Evolutionary conservation across 1,140 invertebrate species (phyloP).

Genomic region (Drosophila nigromelanica): DNA sequence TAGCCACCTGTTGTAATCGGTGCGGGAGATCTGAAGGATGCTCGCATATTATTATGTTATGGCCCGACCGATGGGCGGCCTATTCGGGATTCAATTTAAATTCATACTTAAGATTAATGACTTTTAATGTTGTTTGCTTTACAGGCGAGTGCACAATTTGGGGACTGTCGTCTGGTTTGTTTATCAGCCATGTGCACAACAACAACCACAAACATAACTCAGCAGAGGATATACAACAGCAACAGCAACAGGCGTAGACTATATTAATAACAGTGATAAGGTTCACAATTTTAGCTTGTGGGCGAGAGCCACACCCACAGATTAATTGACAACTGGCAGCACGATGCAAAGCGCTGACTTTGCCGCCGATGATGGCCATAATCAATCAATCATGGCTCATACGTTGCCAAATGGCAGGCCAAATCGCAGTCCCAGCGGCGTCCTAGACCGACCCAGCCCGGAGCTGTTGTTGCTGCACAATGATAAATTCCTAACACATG

Average conservation of each 20-base stretch:
- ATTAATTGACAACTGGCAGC: constrained; percentile 70
- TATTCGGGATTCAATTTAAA: constrained; percentile 66
- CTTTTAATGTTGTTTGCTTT: constrained; percentile 79
- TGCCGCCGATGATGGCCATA: constrained; percentile 64
- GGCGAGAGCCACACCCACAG: constrained; percentile 40
- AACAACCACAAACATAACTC: constrained; percentile 17
- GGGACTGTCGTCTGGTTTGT: constrained; percentile 50
- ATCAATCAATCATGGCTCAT: constrained; percentile 78
- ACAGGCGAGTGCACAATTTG: constrained; percentile 72
- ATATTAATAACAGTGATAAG: constrained; percentile 44
- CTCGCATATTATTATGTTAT: constrained; percentile 28
- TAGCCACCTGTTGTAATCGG: constrained; percentile 46
- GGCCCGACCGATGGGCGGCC: background rate
- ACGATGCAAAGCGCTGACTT: constrained; percentile 44
- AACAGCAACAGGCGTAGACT: constrained; percentile 17
- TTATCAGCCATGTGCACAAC: constrained; percentile 69
- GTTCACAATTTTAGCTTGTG: constrained; percentile 5
- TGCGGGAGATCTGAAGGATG: background rate
- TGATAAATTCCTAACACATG: constrained; percentile 75
- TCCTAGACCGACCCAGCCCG: constrained; percentile 40
- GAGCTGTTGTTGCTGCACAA: constrained; percentile 69
- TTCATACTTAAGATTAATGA: constrained; percentile 76
- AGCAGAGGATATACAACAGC: constrained; percentile 20
- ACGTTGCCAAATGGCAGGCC: constrained; percentile 40
- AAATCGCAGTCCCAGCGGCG: background rate